Conservation (phyloP, 2,888 invertebrate genomes). For the Thecocarcelia acutangulata region DNA sequence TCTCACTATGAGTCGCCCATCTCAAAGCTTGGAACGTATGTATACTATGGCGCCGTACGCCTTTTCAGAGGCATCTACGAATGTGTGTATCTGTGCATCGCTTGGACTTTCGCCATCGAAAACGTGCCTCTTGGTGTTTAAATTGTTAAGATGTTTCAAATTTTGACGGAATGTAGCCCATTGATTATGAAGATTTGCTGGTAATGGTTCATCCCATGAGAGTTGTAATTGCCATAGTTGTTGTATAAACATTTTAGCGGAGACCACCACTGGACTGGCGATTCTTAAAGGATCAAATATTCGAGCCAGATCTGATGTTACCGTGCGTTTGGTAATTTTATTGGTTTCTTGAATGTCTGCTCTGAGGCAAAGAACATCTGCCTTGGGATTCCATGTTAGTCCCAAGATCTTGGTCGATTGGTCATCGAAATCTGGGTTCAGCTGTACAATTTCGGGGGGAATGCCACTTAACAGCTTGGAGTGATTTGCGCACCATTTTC, state of each 20-base stretch:
- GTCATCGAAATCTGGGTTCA: no score
- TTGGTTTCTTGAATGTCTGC: no score
- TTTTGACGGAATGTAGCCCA: neutral
- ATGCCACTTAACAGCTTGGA: no score
- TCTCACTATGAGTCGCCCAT: neutral
- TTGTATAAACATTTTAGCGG: neutral
- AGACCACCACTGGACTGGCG: neutral
- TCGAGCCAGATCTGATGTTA: neutral
- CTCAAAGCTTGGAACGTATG: no score
- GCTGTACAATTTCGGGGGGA: no score
- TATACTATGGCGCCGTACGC: no score
- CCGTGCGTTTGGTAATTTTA: neutral
- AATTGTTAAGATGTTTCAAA: neutral
- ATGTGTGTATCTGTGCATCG: conserved; percentile 2
- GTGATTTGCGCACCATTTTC: no score
- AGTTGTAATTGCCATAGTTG: neutral
- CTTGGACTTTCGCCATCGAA: neutral
- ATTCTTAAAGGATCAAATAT: no score
- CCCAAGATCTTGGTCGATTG: no score
- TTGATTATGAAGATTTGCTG: neutral
- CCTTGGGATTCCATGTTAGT: no score
- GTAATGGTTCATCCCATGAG: neutral
- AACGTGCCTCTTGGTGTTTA: neutral
- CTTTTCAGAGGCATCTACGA: conserved; percentile 3
- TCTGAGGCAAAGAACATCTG: no score